Percentiles rank a stretch among this genome's conserved stretches.
These are phyloP conservation scores for Labroides dimidiatus DNA, from an alignment of 2,797 vertebrate genomes.

Conservation along the genomic window DNA sequence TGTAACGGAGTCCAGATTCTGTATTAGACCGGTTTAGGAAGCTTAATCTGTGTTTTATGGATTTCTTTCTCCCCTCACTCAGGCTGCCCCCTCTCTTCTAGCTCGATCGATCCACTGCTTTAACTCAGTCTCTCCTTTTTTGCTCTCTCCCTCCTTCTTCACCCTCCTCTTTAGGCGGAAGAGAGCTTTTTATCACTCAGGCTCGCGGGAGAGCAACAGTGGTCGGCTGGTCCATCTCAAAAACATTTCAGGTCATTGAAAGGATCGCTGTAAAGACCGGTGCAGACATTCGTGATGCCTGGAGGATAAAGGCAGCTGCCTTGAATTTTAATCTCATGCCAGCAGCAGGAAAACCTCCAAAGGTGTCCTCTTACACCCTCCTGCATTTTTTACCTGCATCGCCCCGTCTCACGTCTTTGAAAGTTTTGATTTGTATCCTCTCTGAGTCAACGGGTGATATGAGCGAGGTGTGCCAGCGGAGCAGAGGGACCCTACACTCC, in stretches of 20 bases:
- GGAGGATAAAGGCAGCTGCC: neutral
- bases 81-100: neutral
- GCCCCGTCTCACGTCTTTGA: too few species aligned
- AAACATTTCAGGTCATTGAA: neutral
- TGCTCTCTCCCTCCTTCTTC: slow-evolving; percentile 7
- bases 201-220: neutral
- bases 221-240: neutral
- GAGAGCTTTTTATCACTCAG: slow-evolving; percentile 2
- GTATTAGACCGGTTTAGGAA: slow-evolving; percentile 31
- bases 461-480: neutral
- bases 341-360: slow-evolving; percentile 2
- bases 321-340: neutral
- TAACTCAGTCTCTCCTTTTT: neutral
- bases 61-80: slow-evolving; percentile 37
- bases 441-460: too few species aligned
- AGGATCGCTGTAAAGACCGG: neutral
- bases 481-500: neutral
- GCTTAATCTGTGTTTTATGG: slow-evolving; percentile 41
- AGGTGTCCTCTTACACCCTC: too few species aligned
- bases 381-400: too few species aligned
- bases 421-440: slow-evolving; percentile 43
- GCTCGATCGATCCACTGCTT: slow-evolving; percentile 22
- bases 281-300: neutral
- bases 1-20: slow-evolving; percentile 12
- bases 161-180: slow-evolving; percentile 9